Evolutionary conservation across 2,797 vertebrate species (phyloP), one percentile per base, ranked within the genome.

Genomic region (Cephalopachus bancanus): DNA sequence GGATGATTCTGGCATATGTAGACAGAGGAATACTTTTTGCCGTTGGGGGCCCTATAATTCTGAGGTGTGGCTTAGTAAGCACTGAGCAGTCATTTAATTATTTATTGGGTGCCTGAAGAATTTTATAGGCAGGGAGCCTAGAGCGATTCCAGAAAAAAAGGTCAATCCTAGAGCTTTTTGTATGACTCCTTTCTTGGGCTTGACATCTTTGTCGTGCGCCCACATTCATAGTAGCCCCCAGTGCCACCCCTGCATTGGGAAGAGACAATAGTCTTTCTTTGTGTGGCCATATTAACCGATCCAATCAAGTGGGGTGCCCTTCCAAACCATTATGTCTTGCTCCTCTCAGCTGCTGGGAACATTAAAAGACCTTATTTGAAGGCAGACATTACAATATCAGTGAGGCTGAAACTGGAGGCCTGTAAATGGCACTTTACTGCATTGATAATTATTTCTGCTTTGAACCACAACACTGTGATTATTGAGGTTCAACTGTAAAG

Each of bases 101-200:
- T 93, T 97, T 94, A 92, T 83, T 90, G 90, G 90, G 80, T 95
- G 84, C 81, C 90, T 96, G 88, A 80, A 94, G 88, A 94, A 64
- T 94, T 97, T 96, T 95, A 85, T 85, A 93, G 97, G 64, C 87
- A 79, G 90, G 55, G 85, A 83, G 71, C 80, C 74, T 80, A 83
- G 76, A 89, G 89, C 57, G 76, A 2, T 95, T 91, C 84, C 28
- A 89, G 80, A 24, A 37, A 67, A 44, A 71, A 71, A 76, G 71
- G n/a, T 67, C 53, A 24, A 1, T 55, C 28, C 30, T 55, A 24
- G 72, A 85, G 79, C 69, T 83, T 92, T 88, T 57, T 55, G 24
- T 24, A 64, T 12, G 20, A 37, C 33, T 87, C 24, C 15, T 30
- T 86, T 37, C 76, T 92, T 60, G 69, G 88, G 17, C 57, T 51